Conservation (phyloP, 1,140 invertebrate species). For the Glomeris maerens region DNA sequence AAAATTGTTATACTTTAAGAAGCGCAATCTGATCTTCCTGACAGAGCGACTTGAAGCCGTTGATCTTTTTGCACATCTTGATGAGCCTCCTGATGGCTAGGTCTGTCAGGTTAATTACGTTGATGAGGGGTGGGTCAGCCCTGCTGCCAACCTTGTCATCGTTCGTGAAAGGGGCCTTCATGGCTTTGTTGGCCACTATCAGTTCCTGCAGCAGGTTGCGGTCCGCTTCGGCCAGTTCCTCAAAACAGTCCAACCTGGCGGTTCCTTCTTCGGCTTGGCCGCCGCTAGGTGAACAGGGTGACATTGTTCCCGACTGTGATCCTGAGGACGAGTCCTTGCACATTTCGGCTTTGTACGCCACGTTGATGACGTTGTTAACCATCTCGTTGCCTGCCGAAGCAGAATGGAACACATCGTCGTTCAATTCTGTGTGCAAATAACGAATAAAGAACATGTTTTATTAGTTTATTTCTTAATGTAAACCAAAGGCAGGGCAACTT, state of each 20-base stretch:
- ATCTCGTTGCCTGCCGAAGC: too few species aligned
- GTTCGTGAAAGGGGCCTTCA: slow-evolving; percentile 63
- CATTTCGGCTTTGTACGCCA: slow-evolving; percentile 71
- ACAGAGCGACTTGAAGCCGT: slow-evolving; percentile 74
- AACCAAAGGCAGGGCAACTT: too few species aligned
- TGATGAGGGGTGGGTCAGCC: slow-evolving; percentile 52
- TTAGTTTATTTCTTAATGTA: too few species aligned
- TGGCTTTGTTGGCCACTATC: slow-evolving; percentile 63
- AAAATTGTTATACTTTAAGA: too few species aligned
- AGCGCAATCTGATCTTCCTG: slow-evolving; percentile 80
- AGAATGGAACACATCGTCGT: too few species aligned
- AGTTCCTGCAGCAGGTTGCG: slow-evolving; percentile 65
- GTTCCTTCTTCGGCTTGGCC: background rate
- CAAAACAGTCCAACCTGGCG: too few species aligned
- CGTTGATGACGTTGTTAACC: slow-evolving; percentile 55
- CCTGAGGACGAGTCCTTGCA: too few species aligned
- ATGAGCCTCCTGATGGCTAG: slow-evolving; percentile 76
- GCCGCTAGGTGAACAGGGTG: background rate
- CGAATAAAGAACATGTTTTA: too few species aligned
- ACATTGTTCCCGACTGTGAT: background rate
- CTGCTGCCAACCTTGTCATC: slow-evolving; percentile 43
- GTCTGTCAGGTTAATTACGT: slow-evolving; percentile 77
- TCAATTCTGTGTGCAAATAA: too few species aligned
- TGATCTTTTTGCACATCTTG: slow-evolving; percentile 81
- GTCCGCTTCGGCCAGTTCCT: slow-evolving; percentile 67